These are phyloP conservation scores for Triplophysa dalaica DNA, from an alignment of 2,113 vertebrate species.

Conservation along the genomic window DNA sequence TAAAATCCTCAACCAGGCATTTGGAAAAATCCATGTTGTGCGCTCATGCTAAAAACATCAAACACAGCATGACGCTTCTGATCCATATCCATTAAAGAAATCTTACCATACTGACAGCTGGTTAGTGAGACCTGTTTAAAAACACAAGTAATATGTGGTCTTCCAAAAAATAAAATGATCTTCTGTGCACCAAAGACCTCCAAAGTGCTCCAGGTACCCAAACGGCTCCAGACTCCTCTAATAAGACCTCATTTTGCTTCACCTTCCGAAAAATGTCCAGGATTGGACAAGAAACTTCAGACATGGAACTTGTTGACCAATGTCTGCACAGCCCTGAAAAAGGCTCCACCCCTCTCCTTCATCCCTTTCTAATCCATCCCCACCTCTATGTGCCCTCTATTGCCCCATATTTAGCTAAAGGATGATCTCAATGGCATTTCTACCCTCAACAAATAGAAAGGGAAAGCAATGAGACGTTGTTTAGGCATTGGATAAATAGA, in stretches of 20 bases:
- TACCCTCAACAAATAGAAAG: slow-evolving; percentile 49
- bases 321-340: slow-evolving; percentile 54
- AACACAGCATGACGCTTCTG: background rate
- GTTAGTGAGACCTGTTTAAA: slow-evolving; percentile 4
- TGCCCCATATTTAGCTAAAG: slow-evolving; percentile 73
- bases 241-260: slow-evolving; percentile 59
- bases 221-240: slow-evolving; percentile 25
- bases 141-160: slow-evolving; percentile 2
- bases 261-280: slow-evolving; percentile 56
- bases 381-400: slow-evolving; percentile 39
- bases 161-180: slow-evolving; percentile 1
- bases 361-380: slow-evolving; percentile 38
- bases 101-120: slow-evolving; percentile 54
- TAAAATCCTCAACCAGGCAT: background rate
- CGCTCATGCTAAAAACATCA: background rate
- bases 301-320: slow-evolving; percentile 61
- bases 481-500: slow-evolving; percentile 69
- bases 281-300: slow-evolving; percentile 65
- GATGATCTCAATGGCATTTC: slow-evolving; percentile 62
- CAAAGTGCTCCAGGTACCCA: slow-evolving; percentile 12
- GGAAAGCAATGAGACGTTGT: slow-evolving; percentile 62
- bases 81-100: background rate
- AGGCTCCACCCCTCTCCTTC: slow-evolving; percentile 37
- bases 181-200: background rate
- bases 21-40: background rate